phyloP scores from a whole-genome alignment of 2,888 invertebrate genomes.

The Phortica okadai region DNA sequence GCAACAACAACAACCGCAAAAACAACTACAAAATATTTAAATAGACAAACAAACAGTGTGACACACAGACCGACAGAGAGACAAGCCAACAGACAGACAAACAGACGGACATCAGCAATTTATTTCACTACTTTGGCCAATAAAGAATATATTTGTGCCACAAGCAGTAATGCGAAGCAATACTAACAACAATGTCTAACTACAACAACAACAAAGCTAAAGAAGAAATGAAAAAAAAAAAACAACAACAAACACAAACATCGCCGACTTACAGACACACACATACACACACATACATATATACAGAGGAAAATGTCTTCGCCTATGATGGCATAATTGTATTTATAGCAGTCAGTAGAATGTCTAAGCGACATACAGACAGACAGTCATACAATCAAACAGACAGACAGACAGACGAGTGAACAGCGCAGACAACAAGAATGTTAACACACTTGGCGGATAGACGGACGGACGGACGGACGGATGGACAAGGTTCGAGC shows the following conservation, averaged over 20 bases:
- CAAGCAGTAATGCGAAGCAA: background rate
- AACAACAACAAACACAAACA: constrained; percentile 50
- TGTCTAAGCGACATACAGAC: constrained; percentile 35
- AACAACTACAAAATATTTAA: background rate
- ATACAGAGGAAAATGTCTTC: no score
- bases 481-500: no score
- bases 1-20: background rate
- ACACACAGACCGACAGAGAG: background rate
- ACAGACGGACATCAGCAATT: background rate
- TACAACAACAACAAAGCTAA: constrained; percentile 57
- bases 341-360: no score
- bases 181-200: background rate
- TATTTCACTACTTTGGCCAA: background rate
- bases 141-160: background rate
- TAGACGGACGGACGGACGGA: no score
- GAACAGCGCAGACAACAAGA: no score
- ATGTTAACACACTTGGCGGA: no score
- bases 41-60: background rate
- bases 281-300: no score
- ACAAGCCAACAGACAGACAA: background rate
- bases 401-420: background rate
- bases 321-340: no score
- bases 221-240: constrained; percentile 58
- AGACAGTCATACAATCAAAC: background rate
- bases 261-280: no score